phyloP scores from a whole-genome alignment of 2,113 vertebrate genomes.

The Calonectris borealis region DNA sequence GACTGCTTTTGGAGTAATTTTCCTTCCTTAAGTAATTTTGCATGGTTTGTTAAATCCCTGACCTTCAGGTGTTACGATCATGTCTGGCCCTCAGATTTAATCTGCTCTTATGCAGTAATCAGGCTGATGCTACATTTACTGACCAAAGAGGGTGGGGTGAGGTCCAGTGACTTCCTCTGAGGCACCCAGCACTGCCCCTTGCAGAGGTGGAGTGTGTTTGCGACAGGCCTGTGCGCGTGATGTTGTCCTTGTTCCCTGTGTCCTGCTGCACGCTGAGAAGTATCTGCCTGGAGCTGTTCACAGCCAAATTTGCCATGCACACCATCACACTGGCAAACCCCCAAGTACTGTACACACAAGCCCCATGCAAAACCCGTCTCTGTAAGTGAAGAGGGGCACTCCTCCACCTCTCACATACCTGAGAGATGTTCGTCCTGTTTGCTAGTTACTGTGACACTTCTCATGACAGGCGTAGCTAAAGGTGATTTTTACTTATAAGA shows the following conservation, averaged over 20 bases:
- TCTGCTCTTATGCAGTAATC: neutral
- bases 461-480: neutral
- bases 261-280: neutral
- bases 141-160: neutral
- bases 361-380: neutral
- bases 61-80: neutral
- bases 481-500: neutral
- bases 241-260: rapidly evolving
- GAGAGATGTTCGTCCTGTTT: rapidly evolving
- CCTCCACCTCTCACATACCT: neutral
- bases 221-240: neutral
- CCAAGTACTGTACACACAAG: no score
- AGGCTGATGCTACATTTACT: neutral
- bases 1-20: neutral
- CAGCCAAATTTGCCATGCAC: neutral
- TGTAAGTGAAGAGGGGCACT: neutral
- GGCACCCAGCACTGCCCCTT: no score
- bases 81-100: neutral
- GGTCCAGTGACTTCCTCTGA: neutral
- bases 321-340: neutral
- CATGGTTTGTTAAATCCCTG: neutral
- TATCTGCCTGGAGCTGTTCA: neutral
- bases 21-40: neutral
- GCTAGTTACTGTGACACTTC: neutral
- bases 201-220: neutral